phyloP scores from a whole-genome alignment of 2,888 invertebrate species.

The Drosophila monieri region DNA sequence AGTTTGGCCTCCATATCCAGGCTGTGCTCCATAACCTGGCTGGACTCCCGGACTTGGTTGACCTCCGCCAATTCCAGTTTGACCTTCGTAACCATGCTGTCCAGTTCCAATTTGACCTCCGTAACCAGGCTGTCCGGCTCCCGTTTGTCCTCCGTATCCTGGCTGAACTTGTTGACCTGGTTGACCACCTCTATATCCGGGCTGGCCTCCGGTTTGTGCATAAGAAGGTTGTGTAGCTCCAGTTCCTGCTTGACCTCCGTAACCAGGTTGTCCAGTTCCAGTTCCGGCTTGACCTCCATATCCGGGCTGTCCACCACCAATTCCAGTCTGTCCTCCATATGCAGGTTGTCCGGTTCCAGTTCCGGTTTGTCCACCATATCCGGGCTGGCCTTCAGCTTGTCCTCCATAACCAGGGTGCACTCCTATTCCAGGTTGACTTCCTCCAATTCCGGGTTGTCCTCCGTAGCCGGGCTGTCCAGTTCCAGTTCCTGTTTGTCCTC shows the following conservation, averaged over 20 bases:
- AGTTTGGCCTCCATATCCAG: conserved; percentile 2
- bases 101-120: conserved; percentile 20
- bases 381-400: neutral
- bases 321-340: conserved; percentile 17
- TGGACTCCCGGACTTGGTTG: conserved; percentile 3
- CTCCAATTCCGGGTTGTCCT: conserved; percentile 22
- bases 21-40: conserved; percentile 1
- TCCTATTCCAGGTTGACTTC: neutral
- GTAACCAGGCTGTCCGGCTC: neutral
- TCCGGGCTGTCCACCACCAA: conserved; percentile 7
- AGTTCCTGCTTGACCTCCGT: conserved; percentile 2
- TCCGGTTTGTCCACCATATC: neutral
- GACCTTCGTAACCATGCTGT: neutral
- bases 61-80: conserved; percentile 3
- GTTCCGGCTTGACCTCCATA: neutral
- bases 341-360: conserved; percentile 4
- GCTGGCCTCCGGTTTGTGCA: too few relatives aligned
- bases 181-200: too few relatives aligned
- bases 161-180: too few relatives aligned
- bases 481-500: neutral
- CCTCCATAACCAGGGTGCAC: conserved; percentile 5
- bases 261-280: conserved; percentile 6
- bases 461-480: conserved; percentile 15
- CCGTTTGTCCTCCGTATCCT: too few relatives aligned
- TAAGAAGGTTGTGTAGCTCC: neutral